Conservation (phyloP, 2,113 vertebrate genomes). For the Ciconia boyciana region DNA sequence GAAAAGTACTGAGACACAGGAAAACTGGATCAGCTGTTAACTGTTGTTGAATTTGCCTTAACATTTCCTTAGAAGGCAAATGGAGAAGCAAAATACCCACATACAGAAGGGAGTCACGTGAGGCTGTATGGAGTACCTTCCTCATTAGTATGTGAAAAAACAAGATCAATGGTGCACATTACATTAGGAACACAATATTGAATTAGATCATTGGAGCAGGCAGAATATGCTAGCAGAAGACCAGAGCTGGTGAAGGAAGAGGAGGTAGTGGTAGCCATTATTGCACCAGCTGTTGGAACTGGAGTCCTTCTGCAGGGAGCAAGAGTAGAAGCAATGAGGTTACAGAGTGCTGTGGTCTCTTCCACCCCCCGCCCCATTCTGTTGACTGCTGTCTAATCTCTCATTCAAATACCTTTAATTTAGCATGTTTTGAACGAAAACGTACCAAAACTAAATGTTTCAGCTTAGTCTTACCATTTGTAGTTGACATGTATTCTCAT, state of each 20-base stretch:
- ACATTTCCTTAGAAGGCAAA: neutral
- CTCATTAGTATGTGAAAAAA: neutral
- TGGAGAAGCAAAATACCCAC: neutral
- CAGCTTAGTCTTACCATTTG: neutral
- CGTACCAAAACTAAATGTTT: neutral
- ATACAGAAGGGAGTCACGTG: neutral
- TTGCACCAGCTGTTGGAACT: neutral
- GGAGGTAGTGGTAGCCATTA: neutral
- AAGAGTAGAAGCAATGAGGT: neutral
- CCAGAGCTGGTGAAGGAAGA: neutral
- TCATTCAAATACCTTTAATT: neutral
- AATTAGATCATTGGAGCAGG: neutral
- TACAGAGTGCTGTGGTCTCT: neutral
- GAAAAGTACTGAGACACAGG: neutral
- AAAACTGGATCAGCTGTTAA: neutral
- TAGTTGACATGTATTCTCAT: neutral
- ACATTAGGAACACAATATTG: neutral
- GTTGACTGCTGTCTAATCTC: rapidly evolving
- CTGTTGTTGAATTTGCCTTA: neutral
- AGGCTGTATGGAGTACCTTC: neutral
- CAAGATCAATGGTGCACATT: neutral
- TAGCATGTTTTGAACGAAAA: neutral
- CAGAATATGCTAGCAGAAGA: neutral
- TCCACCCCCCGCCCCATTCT: neutral
- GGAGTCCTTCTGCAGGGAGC: neutral